These are phyloP conservation scores for Mormyrus lacerda DNA, from an alignment of 2,113 vertebrate genomes.

Conservation along the genomic window DNA sequence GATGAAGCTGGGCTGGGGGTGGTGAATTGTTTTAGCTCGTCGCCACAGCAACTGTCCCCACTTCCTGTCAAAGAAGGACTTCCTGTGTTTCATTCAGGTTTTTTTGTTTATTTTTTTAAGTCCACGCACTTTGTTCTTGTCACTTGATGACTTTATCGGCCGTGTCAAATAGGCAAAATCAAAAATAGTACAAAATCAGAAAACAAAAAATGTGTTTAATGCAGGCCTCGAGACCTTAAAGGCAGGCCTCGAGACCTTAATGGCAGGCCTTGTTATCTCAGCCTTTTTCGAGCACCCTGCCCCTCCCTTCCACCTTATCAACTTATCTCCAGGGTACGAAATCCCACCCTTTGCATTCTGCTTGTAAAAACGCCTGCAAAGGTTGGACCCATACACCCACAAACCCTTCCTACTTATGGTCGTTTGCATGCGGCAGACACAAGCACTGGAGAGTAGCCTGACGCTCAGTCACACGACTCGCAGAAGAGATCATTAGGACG, in stretches of 20 bases:
- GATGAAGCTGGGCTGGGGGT: neutral
- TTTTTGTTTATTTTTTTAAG: neutral
- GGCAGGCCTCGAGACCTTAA: too few relatives aligned
- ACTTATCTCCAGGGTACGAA: neutral
- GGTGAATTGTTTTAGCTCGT: neutral
- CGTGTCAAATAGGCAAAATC: too few relatives aligned
- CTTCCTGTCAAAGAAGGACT: conserved; percentile 12
- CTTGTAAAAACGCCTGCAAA: neutral
- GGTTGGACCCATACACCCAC: neutral
- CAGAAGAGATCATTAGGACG: neutral
- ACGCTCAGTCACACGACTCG: neutral
- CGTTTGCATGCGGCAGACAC: neutral
- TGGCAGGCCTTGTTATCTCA: neutral
- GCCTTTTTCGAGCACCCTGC: neutral
- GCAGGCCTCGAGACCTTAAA: neutral
- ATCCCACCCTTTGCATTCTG: neutral
- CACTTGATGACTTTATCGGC: neutral
- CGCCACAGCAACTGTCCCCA: conserved; percentile 14
- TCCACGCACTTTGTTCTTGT: neutral
- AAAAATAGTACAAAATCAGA: neutral
- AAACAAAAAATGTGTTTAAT: neutral
- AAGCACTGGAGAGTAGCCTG: neutral
- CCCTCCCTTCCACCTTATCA: neutral
- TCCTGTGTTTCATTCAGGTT: conserved; percentile 26
- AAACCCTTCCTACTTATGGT: neutral